These are phyloP conservation scores for Morinoia aosen DNA, from an alignment of 2,888 invertebrate genomes.

Conservation along the genomic window DNA sequence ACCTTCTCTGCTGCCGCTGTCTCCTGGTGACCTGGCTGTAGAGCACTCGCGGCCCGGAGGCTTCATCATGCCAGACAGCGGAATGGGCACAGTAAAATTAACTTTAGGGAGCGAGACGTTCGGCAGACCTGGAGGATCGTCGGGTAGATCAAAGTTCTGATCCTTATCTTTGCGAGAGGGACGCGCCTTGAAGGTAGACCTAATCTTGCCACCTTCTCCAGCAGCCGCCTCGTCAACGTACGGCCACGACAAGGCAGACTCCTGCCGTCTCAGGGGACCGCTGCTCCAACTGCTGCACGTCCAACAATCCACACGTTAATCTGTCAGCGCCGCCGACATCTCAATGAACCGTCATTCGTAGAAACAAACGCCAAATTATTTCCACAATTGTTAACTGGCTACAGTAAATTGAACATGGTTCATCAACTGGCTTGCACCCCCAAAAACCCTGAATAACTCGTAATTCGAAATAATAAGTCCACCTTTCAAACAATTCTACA, in stretches of 20 bases:
- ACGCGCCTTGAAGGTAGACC: background rate
- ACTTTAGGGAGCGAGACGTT: slow-evolving; percentile 19
- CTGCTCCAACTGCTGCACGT: background rate
- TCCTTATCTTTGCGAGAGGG: background rate
- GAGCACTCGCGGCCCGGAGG: background rate
- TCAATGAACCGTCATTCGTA: too few relatives aligned
- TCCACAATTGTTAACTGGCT: too few relatives aligned
- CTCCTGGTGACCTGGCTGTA: background rate
- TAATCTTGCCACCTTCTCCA: background rate
- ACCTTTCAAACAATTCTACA: too few relatives aligned
- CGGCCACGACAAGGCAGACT: background rate
- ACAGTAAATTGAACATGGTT: too few relatives aligned
- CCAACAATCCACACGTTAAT: background rate
- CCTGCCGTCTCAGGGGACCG: background rate
- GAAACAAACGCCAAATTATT: too few relatives aligned
- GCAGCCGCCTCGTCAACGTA: background rate
- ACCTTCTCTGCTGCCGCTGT: background rate
- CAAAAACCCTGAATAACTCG: too few relatives aligned
- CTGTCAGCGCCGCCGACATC: background rate
- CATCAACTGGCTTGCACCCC: too few relatives aligned
- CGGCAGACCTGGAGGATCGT: background rate
- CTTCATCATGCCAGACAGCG: slow-evolving; percentile 16
- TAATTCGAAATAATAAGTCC: too few relatives aligned
- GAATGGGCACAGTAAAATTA: slow-evolving; percentile 1
- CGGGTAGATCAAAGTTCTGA: background rate